phyloP scores from a whole-genome alignment of 1,140 invertebrate genomes.

The Campoletis sonorensis region DNA sequence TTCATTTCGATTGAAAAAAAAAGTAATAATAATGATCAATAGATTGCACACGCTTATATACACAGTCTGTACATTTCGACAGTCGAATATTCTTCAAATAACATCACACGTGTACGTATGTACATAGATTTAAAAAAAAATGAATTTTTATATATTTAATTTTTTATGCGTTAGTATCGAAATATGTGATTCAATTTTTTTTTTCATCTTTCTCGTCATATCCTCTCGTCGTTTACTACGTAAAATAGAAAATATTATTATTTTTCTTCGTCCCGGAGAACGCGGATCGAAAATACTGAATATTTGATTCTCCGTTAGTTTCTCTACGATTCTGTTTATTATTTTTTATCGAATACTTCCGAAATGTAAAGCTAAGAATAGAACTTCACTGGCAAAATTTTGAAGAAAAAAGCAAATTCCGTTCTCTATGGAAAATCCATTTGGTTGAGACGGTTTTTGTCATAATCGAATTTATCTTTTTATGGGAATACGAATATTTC shows the following conservation, averaged over 20 bases:
- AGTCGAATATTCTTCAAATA: background rate
- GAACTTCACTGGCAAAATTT: too few species aligned
- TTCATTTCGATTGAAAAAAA: background rate
- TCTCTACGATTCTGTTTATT: too few species aligned
- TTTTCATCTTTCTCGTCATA: background rate
- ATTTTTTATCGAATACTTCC: too few species aligned
- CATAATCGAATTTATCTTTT: too few species aligned
- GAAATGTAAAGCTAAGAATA: too few species aligned
- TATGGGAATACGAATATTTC: too few species aligned
- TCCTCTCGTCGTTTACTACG: background rate
- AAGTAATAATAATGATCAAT: background rate
- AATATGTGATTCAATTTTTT: constrained; percentile 27
- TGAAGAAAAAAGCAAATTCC: too few species aligned
- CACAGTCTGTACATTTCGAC: background rate
- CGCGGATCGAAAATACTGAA: too few species aligned
- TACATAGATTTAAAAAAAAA: constrained; percentile 22
- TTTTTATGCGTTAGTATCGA: constrained; percentile 11
- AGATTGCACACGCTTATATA: background rate
- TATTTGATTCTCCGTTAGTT: too few species aligned
- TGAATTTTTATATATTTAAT: background rate
- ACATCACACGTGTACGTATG: constrained; percentile 16
- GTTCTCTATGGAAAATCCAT: too few species aligned
- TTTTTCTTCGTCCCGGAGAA: background rate
- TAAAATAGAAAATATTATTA: background rate
- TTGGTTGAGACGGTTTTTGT: too few species aligned